Evolutionary conservation across 2,113 vertebrate species (phyloP).

Genomic region (Piprites chloris): DNA sequence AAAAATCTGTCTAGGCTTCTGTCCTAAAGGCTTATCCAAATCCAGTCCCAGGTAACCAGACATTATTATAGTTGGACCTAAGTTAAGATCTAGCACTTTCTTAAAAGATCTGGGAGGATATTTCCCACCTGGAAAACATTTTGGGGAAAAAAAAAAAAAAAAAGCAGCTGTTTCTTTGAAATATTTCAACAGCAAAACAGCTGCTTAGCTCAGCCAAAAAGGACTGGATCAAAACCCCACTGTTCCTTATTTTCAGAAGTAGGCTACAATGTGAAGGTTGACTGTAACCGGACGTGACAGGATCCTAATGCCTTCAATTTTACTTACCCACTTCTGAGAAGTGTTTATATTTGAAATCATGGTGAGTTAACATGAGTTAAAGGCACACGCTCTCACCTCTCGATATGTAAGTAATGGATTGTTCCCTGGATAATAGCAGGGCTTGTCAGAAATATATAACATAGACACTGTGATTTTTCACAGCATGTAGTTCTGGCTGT

Average conservation of each 20-base stretch:
- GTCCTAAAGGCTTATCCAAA: neutral
- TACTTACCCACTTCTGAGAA: constrained; percentile 31
- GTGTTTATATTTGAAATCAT: constrained; percentile 62
- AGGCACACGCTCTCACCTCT: constrained; percentile 33
- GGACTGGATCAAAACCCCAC: neutral
- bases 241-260: constrained; percentile 22
- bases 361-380: constrained; percentile 39
- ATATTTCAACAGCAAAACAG: neutral
- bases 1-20: neutral
- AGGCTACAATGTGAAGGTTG: constrained; percentile 19
- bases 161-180: neutral
- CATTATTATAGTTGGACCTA: neutral
- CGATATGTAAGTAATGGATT: constrained; percentile 10
- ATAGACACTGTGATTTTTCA: constrained; percentile 44
- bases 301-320: constrained; percentile 44
- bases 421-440: constrained; percentile 4
- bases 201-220: neutral
- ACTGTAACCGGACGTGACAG: constrained; percentile 42
- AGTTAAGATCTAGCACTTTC: neutral
- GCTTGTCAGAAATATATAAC: constrained; percentile 37
- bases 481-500: neutral
- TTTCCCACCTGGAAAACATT: neutral
- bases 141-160: neutral
- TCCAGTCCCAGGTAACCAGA: neutral
- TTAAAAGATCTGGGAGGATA: neutral